Evolutionary conservation across 2,888 invertebrate species (phyloP), one percentile per base, ranked within the genome.

Genomic region (Lithodes maja): DNA sequence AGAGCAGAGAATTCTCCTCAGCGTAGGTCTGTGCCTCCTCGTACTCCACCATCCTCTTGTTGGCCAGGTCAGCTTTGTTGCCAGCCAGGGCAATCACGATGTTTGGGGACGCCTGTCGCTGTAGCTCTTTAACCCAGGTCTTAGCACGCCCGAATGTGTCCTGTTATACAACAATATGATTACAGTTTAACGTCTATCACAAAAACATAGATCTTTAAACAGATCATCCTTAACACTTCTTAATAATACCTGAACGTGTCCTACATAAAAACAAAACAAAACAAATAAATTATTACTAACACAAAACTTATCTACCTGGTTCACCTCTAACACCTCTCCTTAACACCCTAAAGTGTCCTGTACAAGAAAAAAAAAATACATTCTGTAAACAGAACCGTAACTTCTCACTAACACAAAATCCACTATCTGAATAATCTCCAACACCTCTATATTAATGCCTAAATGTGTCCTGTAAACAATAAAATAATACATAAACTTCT

Each of bases 81-180:
- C 99, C 99, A 93, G 99, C 98, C 93, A 99, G 95, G 90, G 99
- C 99, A 95, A 99, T 99, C 94, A 99, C 99, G 95, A 99, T 99
- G 94, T 97, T 99, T 90, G 99, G 99, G 93, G 98, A 98, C 93
- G 99, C 99, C 95, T 99, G 99, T 94, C 99, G 96, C 95, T 99
- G 99, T 92, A 99, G 95, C 94, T 99, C 99, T 94, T 99, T 99
- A 92, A 99, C 99, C 99, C 99, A 99, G 94, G 98, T 98, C 95
- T 99, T 99, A 93, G 99, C 99, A 94, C 99, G 96, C 87, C 97
- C 97, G 95, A 99, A 99, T 95, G 99, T 99, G 95, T 99, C 99
- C 96, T 97, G 95, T 9, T 3, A n/a, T n/a, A 74, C 74, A 74
- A 74, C 3, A 74, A 74, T 74, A 33, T 74, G n/a, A 68, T 33